Evolutionary conservation across 2,797 vertebrate species (phyloP).

Genomic region (Halcyon leucocephala): DNA sequence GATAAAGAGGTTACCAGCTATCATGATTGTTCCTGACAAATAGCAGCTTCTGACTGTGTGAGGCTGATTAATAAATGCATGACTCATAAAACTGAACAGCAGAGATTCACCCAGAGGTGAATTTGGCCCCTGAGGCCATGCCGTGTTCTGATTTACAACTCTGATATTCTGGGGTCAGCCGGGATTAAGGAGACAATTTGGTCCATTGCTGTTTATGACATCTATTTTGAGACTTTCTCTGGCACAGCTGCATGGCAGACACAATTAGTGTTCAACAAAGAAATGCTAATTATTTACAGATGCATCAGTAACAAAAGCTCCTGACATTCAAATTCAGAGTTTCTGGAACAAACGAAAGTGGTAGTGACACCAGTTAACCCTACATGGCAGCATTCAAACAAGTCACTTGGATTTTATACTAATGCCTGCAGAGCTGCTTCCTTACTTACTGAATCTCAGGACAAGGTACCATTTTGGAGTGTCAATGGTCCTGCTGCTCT

Average conservation of each 20-base stretch:
- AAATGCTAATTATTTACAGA: conserved; percentile 77
- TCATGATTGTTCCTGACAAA: background rate
- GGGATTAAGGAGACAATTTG: background rate
- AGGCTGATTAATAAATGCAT: background rate
- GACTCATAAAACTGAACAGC: background rate
- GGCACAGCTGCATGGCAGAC: conserved; percentile 76
- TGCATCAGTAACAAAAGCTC: conserved; percentile 69
- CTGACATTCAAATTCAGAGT: conserved; percentile 69
- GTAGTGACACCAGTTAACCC: conserved; percentile 28
- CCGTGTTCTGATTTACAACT: background rate
- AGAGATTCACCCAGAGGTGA: conserved; percentile 5
- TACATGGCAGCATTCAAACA: background rate
- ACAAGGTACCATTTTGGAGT: background rate
- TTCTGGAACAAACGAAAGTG: conserved; percentile 51
- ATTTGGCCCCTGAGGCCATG: background rate
- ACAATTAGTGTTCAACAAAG: conserved; percentile 78
- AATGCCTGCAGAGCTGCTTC: background rate
- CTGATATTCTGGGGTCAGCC: background rate
- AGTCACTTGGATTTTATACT: conserved; percentile 6
- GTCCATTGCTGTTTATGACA: background rate
- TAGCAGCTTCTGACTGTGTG: background rate
- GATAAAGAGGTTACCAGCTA: background rate
- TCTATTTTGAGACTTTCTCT: conserved; percentile 60
- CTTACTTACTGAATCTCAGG: background rate
- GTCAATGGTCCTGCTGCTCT: background rate